Base-by-base conservation (phyloP, 1,140 invertebrate species). In the Macrosteles quadrilineatus region DNA sequence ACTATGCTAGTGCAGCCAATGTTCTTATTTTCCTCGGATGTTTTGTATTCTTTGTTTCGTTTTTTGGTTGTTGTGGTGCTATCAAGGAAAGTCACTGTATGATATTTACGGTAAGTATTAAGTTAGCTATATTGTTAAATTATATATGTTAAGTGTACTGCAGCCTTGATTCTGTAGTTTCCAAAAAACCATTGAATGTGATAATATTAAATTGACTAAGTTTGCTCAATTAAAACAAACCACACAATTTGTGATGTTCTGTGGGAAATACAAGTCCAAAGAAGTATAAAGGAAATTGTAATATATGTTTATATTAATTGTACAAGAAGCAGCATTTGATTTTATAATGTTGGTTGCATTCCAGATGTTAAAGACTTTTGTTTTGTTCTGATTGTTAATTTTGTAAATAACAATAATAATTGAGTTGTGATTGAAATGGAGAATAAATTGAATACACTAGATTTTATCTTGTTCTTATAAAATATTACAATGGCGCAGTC, bases 31-130 rank as follows among this genome's bases (percentile, higher is more conserved):
- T 91, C 55, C 78, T 92, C 72, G 92, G 92, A 3, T 81, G 84
- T 0, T 80, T 92, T 50, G 88, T 93, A 70, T 91, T 93, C 77
- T 71, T 91, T 27, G 87, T 94, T 68, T 88, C 91, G 9, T 93
- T 92, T 84, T 90, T 94, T 76, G 93, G 93, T 74, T 95, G 92
- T 80, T 94, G 92, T 76, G 92, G 92, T 31, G 91, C 92, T 11
- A 88, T 93, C 63, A 85, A 89, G 63, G 91, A 94, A 78, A 93
- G 88, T 76, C 87, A 90, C 75, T 93, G 91, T 81, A 94, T 94
- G 90, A 83, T 90, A 23, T 85, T 92, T 76, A 91, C 90, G 75
- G 91, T 92, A 80, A 73, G 73, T 72, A 31, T 12, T n/a, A 29
- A 30, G 11, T 66, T 59, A 14, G 11, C 4, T 53, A 53, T 14